Evolutionary conservation across 2,888 invertebrate genomes (phyloP).

Genomic region (Cataglyphis albicans): DNA sequence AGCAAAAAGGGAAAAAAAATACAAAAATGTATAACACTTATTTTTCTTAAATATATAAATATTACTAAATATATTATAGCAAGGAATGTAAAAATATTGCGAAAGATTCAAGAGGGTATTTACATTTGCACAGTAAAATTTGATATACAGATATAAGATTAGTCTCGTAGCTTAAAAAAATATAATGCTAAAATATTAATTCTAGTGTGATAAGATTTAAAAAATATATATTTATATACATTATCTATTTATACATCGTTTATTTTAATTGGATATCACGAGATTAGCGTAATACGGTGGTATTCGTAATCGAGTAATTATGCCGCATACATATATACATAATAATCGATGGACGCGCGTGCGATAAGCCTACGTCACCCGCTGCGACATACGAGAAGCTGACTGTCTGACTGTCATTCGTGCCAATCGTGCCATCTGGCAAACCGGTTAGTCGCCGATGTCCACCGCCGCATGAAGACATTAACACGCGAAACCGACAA

Average conservation of each 20-base stretch:
- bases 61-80: not conserved
- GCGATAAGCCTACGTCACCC: conserved; percentile 31
- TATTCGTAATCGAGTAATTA: conserved; percentile 69
- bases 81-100: not conserved
- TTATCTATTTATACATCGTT: not conserved
- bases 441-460: conserved; percentile 70
- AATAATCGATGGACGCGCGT: conserved; percentile 48
- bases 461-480: conserved; percentile 77
- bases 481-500: conserved; percentile 80
- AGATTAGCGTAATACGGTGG: conserved; percentile 56
- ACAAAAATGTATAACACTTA: not conserved
- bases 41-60: not conserved
- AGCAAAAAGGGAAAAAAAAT: not conserved
- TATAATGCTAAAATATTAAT: not conserved
- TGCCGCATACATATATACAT: conserved; percentile 45
- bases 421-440: conserved; percentile 64
- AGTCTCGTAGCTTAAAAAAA: too few relatives aligned
- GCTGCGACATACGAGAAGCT: conserved; percentile 11
- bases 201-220: not conserved
- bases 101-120: not conserved
- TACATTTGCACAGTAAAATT: too few relatives aligned
- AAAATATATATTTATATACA: not conserved
- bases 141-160: too few relatives aligned
- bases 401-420: conserved; percentile 26
- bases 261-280: conserved; percentile 54